Evolutionary conservation across 2,888 invertebrate genomes (phyloP).

Genomic region (Cheilosia scutellata): DNA sequence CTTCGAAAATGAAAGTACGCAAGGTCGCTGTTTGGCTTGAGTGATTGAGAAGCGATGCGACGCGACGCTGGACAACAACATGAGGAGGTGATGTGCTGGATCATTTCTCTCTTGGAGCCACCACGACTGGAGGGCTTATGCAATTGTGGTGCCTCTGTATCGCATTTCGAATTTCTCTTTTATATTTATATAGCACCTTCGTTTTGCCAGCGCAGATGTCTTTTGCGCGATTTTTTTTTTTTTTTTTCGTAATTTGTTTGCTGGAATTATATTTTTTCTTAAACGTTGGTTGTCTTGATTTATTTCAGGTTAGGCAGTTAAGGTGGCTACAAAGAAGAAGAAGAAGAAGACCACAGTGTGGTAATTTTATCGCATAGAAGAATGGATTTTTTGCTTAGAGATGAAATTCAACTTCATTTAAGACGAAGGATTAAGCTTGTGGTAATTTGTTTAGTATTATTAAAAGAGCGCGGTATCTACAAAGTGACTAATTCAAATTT

Average conservation of each 20-base stretch:
- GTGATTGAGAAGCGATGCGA: constrained; percentile 23
- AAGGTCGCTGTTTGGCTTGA: constrained; percentile 64
- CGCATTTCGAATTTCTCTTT: constrained; percentile 73
- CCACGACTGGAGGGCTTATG: constrained; percentile 60
- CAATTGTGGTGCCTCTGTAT: constrained; percentile 50
- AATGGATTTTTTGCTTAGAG: too few species aligned
- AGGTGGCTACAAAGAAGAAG: constrained; percentile 23
- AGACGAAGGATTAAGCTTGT: too few species aligned
- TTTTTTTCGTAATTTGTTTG: not conserved
- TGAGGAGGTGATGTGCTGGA: constrained; percentile 62
- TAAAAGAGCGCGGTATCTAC: too few species aligned
- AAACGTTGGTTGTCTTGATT: constrained; percentile 26
- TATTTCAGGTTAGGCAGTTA: constrained; percentile 14
- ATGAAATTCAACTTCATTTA: too few species aligned
- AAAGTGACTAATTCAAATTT: too few species aligned
- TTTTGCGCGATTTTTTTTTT: constrained; percentile 16
- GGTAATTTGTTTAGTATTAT: too few species aligned
- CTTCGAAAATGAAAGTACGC: constrained; percentile 71
- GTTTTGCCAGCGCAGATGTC: constrained; percentile 15
- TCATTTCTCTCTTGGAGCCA: constrained; percentile 62
- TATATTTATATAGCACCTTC: constrained; percentile 59
- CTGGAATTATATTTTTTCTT: not conserved
- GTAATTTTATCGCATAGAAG: not conserved
- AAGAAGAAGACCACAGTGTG: constrained; percentile 13
- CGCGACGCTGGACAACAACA: constrained; percentile 5